Evolutionary conservation across 2,888 invertebrate genomes (phyloP).

Genomic region (Lomographa bimaculata): DNA sequence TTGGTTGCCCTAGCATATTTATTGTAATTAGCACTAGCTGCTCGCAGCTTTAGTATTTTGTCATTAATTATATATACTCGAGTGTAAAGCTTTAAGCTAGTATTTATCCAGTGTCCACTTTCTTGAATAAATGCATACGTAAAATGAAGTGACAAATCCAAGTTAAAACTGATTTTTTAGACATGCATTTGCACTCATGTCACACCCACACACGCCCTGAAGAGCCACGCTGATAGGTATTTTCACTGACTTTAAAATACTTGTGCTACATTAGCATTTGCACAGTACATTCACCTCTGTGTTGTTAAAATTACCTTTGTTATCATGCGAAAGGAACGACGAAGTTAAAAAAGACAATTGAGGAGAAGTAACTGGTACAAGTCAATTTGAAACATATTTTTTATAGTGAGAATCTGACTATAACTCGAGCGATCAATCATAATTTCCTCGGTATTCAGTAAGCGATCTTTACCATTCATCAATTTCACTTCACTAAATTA

Average conservation of each 20-base stretch:
- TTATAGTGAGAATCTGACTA: slow-evolving; percentile 8
- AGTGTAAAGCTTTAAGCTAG: no score
- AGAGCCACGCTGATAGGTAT: slow-evolving; percentile 7
- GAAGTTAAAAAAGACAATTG: background rate
- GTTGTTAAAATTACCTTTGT: slow-evolving; percentile 9
- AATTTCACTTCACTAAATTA: slow-evolving; percentile 27
- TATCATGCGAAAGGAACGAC: slow-evolving; percentile 10
- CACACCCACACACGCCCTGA: slow-evolving; percentile 16
- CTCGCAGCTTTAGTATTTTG: no score
- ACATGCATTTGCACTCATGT: slow-evolving; percentile 10
- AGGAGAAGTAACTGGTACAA: background rate
- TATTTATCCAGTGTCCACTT: background rate
- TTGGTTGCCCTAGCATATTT: slow-evolving; percentile 27
- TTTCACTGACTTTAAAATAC: slow-evolving; percentile 12
- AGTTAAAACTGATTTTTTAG: slow-evolving; percentile 7
- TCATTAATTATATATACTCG: no score
- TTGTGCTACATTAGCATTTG: slow-evolving; percentile 15
- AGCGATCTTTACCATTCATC: slow-evolving; percentile 16
- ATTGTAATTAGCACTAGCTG: no score
- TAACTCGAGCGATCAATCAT: slow-evolving; percentile 26
- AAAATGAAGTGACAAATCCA: slow-evolving; percentile 9
- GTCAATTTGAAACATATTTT: slow-evolving; percentile 7
- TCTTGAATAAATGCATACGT: background rate
- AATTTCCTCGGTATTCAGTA: slow-evolving; percentile 15
- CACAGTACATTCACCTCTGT: slow-evolving; percentile 10